Evolutionary conservation across 2,888 invertebrate genomes (phyloP), one percentile per base, ranked within the genome.

Genomic region (Limnephilus marmoratus): DNA sequence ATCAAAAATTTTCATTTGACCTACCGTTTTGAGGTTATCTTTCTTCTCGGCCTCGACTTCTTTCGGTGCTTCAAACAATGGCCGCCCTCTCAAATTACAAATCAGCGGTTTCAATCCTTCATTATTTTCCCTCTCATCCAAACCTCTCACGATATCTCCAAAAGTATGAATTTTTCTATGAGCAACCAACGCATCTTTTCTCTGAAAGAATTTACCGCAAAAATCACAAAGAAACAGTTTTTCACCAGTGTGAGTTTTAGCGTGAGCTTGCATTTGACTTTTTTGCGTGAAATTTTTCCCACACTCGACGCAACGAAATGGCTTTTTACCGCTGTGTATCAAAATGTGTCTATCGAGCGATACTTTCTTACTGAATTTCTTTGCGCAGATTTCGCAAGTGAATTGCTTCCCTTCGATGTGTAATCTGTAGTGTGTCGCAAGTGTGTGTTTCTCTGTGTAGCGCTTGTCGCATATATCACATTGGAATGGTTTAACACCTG

Each of bases 401-500:
- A 90, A 93, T 34, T 91, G 91, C 81, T 93, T 93, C 12, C 93
- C 93, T 91, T 93, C 92, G 13, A 92, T 29, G 80, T 93, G 93
- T 31, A 93, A 68, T 37, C 90, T 83, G 31, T 92, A 93, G 83
- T 93, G 93, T 29, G 83, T 91, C 24, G 85, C 81, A n/a, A 93
- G 86, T 5, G 93, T 90, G 34, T 93, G 92, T 13, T 92, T 92
- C 45, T 93, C 93, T 2, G 93, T 91, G 85, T 93, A 93, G 3
- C 90, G 87, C 45, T 89, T 90, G 24, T 92, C 93, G 49, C 93
- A 93, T 11, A 93, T 92, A 88, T 93, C 92, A 41, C 93, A 93
- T 37, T 92, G 92, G 68, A 91, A 92, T n/a, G 93, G 92, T 81
- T 90, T 95, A 4, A 95, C 94, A 0, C 95, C 95, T 0, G 95